Percentiles rank a stretch among this genome's conserved stretches.
Evolutionary conservation across 2,113 vertebrate species (phyloP).

Genomic region (Spheniscus mendiculus): DNA sequence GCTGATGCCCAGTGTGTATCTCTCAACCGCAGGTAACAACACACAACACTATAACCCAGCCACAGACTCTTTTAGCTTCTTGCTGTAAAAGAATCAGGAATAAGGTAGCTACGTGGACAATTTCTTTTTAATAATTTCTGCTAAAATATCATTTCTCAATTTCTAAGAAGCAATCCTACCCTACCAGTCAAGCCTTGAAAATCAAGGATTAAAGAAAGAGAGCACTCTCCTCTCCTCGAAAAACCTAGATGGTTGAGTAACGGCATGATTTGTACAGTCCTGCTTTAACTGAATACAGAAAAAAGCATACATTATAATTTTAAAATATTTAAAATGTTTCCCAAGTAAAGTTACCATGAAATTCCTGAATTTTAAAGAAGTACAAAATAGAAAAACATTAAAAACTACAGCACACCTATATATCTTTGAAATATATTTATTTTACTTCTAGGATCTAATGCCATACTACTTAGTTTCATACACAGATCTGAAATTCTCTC

Average conservation of each 20-base stretch:
- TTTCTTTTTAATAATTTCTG: not conserved
- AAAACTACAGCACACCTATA: not conserved
- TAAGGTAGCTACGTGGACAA: not conserved
- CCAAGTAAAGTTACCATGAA: not conserved
- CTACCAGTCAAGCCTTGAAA: not conserved
- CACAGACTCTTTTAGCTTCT: not conserved
- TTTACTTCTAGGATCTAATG: not conserved
- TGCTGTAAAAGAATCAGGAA: not conserved
- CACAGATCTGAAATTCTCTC: not conserved
- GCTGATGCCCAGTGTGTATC: not conserved
- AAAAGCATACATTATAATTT: not conserved
- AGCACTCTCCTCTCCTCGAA: not conserved
- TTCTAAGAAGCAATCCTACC: not conserved
- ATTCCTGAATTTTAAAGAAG: not conserved
- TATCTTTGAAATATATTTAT: not conserved
- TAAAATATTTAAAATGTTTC: not conserved
- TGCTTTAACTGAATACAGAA: not conserved
- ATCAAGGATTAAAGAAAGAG: not conserved
- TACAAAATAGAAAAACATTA: not conserved
- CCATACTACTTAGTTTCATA: not conserved
- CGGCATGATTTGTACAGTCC: not conserved
- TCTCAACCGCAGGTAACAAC: not conserved
- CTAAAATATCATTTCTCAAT: not conserved
- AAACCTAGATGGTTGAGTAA: not conserved
- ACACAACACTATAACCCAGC: not conserved